A percentile compares a stretch with the other conserved stretches of the same genome.
These are phyloP conservation scores for Antigone vipio DNA, from an alignment of 2,113 vertebrate genomes.

Conservation along the genomic window DNA sequence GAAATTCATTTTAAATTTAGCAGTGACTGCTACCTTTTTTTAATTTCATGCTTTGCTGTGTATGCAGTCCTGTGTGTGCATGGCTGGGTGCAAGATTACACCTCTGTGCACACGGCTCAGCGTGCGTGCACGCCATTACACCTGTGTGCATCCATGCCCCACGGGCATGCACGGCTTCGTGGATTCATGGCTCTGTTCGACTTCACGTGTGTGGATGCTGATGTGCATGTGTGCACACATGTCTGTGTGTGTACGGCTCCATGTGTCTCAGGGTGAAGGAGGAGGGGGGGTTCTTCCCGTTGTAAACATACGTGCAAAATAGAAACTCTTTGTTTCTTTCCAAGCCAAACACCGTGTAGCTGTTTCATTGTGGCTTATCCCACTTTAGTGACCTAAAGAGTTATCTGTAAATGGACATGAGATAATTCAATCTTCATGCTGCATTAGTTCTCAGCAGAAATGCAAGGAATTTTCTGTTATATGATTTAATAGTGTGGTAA, in stretches of 20 bases:
- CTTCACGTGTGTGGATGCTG: rapidly evolving
- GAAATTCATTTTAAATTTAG: background rate
- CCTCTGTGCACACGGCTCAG: rapidly evolving
- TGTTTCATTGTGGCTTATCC: background rate
- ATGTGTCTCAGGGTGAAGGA: background rate
- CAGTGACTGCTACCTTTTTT: background rate
- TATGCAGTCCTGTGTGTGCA: background rate
- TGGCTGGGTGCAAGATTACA: background rate
- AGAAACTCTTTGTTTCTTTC: background rate
- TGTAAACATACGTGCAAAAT: background rate
- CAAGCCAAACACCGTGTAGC: background rate
- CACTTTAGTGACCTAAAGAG: background rate
- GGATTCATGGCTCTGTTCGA: rapidly evolving
- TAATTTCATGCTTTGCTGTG: background rate
- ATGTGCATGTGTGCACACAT: rapidly evolving
- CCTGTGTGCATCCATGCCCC: rapidly evolving
- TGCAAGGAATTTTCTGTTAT: background rate
- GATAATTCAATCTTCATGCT: slow-evolving; percentile 53
- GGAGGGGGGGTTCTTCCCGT: background rate
- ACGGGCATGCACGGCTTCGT: rapidly evolving
- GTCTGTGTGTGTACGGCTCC: background rate
- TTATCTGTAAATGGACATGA: slow-evolving; percentile 29
- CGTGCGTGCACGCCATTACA: rapidly evolving
- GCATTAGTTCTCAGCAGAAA: slow-evolving; percentile 51
- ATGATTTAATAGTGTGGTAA: slow-evolving; percentile 12